Evolutionary conservation across 2,797 vertebrate species (phyloP).

Genomic region (Pseudomugil gertrudae): DNA sequence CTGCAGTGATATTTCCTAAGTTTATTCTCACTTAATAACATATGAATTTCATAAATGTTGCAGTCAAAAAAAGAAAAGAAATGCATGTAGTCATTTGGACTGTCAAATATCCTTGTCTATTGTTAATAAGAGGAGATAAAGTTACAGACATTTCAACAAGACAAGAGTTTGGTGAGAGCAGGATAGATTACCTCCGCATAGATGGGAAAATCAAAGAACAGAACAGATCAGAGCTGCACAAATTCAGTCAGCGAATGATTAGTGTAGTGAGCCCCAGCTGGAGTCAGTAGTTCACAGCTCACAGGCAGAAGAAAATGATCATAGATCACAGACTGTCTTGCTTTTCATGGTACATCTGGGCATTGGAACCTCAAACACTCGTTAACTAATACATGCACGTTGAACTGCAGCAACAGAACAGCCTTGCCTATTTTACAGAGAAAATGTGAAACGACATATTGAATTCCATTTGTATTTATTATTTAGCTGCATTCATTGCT

Average conservation of each 20-base stretch:
- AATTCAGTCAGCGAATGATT: constrained; percentile 52
- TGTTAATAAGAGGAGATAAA: neutral
- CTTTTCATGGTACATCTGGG: constrained; percentile 26
- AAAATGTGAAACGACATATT: constrained; percentile 10
- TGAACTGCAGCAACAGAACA: constrained; percentile 19
- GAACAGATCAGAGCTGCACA: constrained; percentile 40
- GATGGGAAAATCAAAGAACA: constrained; percentile 29
- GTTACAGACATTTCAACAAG: neutral
- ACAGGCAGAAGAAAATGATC: constrained; percentile 44
- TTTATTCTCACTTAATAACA: neutral
- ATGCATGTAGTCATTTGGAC: neutral
- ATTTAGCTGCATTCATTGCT: constrained; percentile 20
- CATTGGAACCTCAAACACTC: constrained; percentile 18
- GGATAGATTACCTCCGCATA: constrained; percentile 13
- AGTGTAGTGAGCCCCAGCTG: constrained; percentile 53
- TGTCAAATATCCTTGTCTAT: neutral
- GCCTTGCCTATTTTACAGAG: neutral
- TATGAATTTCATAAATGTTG: neutral
- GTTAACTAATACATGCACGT: constrained; percentile 16
- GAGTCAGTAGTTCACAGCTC: constrained; percentile 42
- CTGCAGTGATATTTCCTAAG: neutral
- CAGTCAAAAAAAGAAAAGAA: neutral
- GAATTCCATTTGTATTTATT: constrained; percentile 7
- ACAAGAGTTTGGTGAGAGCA: constrained; percentile 2
- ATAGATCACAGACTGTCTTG: constrained; percentile 18